Evolutionary conservation across 2,797 vertebrate species (phyloP).

Genomic region (Molossus alvarezi): DNA sequence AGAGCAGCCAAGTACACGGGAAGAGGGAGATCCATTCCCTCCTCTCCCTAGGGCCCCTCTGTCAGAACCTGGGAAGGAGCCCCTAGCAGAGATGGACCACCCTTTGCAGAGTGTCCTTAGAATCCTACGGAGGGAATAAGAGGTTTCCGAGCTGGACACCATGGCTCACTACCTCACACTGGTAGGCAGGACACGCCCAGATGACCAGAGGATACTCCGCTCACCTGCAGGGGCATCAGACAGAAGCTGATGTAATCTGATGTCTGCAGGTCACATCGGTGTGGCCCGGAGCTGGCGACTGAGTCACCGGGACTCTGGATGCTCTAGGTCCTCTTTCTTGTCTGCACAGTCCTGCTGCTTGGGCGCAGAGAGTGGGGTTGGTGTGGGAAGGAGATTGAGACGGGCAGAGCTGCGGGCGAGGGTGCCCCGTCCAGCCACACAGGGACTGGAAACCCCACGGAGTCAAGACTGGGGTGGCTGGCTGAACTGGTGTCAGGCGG

Average conservation of each 20-base stretch:
- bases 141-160: neutral
- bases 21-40: neutral
- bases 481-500: neutral
- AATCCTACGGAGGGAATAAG: neutral
- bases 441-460: neutral
- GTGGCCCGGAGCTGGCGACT: neutral
- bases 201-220: neutral
- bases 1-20: neutral
- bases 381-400: slow-evolving; percentile 38
- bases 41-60: neutral
- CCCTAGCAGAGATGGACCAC: neutral
- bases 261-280: neutral
- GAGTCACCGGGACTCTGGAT: slow-evolving; percentile 47
- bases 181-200: neutral
- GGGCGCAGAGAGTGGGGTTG: slow-evolving; percentile 60
- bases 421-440: neutral
- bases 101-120: neutral
- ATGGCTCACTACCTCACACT: neutral
- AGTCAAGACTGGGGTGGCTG: neutral
- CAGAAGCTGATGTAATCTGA: slow-evolving; percentile 35
- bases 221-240: slow-evolving; percentile 58
- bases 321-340: neutral
- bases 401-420: neutral
- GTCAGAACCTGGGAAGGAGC: neutral
- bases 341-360: slow-evolving; percentile 59